Evolutionary conservation across 1,140 invertebrate species (phyloP).

Genomic region (Hestina assimilis): DNA sequence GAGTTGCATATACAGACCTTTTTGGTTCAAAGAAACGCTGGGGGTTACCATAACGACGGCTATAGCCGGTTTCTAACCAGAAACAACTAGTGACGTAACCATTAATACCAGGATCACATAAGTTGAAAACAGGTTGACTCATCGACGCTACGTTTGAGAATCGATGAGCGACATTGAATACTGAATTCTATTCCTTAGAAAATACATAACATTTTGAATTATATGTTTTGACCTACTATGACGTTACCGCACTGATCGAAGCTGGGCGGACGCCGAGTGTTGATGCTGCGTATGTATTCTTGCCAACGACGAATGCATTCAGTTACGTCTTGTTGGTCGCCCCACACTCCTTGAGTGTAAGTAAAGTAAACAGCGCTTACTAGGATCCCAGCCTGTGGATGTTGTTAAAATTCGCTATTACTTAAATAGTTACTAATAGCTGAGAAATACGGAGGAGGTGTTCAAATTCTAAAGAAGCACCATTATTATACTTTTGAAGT

Average conservation of each 20-base stretch:
- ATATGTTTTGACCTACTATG: conserved; percentile 50
- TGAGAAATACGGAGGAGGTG: conserved; percentile 53
- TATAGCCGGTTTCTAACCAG: conserved; percentile 5
- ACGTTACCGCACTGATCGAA: conserved; percentile 64
- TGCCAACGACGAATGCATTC: conserved; percentile 65
- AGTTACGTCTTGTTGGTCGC: conserved; percentile 62
- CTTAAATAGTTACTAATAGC: conserved; percentile 47
- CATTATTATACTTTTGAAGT: background rate
- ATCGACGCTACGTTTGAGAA: background rate
- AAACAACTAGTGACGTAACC: conserved; percentile 59
- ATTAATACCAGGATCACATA: conserved; percentile 48
- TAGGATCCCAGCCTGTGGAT: conserved; percentile 62
- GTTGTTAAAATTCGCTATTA: conserved; percentile 15
- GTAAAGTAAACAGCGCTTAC: conserved; percentile 67
- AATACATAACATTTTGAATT: background rate
- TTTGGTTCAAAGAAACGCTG: too few species aligned
- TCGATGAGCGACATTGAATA: background rate
- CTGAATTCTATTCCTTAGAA: background rate
- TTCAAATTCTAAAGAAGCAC: conserved; percentile 1
- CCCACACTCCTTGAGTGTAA: conserved; percentile 70
- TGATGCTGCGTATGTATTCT: conserved; percentile 62
- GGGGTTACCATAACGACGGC: background rate
- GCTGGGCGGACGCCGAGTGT: conserved; percentile 57
- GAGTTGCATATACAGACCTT: too few species aligned
- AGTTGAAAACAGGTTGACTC: conserved; percentile 17